A percentile compares a stretch with the other conserved stretches of the same genome.
These are phyloP conservation scores for Marisa cornuarietis DNA, from an alignment of 1,140 invertebrate species.

Conservation along the genomic window DNA sequence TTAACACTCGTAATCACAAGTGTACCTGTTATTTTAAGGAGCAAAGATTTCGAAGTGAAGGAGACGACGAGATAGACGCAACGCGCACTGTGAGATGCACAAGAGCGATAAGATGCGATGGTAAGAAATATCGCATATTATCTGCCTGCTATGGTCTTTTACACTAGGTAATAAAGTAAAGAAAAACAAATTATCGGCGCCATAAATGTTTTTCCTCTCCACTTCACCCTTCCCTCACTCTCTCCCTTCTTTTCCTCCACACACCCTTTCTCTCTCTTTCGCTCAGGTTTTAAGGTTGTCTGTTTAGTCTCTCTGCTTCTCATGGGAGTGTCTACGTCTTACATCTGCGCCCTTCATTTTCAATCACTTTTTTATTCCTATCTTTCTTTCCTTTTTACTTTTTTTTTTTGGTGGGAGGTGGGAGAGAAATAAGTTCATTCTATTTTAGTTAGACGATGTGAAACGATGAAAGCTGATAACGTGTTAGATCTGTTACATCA, in stretches of 20 bases:
- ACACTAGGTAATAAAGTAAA: background rate
- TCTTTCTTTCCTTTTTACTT: no score
- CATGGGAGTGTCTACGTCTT: background rate
- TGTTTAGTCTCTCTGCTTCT: background rate
- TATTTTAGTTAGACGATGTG: no score
- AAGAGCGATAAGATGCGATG: no score
- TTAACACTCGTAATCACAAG: no score
- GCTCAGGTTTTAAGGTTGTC: background rate
- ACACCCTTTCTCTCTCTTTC: background rate
- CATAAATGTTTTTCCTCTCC: background rate
- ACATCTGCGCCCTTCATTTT: background rate
- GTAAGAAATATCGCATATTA: background rate
- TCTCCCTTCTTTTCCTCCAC: background rate
- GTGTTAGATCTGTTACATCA: no score
- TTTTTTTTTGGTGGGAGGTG: background rate
- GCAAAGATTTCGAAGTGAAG: no score
- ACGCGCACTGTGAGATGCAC: no score
- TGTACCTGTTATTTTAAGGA: no score
- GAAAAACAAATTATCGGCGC: no score
- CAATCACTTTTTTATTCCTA: background rate
- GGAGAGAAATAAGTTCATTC: no score
- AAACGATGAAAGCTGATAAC: no score
- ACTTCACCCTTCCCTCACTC: background rate
- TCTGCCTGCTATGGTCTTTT: background rate
- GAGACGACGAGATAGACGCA: no score